These are phyloP conservation scores for crab-eating macaque (Macaca fascicularis) DNA, from an alignment of 2,113 vertebrate genomes.

Conservation along the genomic window T2T-MFA8v1.1 NC_088375.1:168553501-168554000, in stretches of 20 bases:
- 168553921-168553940: no score
- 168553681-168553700: neutral
- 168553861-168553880: neutral
- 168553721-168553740: neutral
- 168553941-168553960: no score
- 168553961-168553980: neutral
- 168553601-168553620: neutral
- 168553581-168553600: neutral
- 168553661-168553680: neutral
- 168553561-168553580: neutral
- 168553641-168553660: neutral
- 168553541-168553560: neutral
- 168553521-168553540: neutral
- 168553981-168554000: neutral
- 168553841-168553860: neutral
- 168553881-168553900: neutral
- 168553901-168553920: accelerated
- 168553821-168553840: neutral
- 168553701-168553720: neutral
- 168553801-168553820: neutral
- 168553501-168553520: neutral
- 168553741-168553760: neutral
- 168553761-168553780: neutral
- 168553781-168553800: neutral
- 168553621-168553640: neutral